A percentile compares a stretch with the other conserved stretches of the same genome.
Conservation (phyloP, 2,113 vertebrate genomes). For the Strix uralensis region DNA sequence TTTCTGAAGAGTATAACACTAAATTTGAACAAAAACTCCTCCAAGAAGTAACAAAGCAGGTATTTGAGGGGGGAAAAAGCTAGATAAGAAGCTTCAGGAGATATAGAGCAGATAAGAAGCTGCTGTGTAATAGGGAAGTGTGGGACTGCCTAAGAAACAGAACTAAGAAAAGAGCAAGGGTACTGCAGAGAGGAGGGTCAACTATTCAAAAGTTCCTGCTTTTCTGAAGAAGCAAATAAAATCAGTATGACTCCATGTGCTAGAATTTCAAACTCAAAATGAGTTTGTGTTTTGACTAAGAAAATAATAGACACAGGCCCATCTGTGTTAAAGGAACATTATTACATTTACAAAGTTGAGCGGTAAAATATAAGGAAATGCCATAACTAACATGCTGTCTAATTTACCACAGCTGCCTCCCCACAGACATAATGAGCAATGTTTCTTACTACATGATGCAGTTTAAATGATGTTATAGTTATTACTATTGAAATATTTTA, state of each 20-base stretch:
- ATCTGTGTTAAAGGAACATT: neutral
- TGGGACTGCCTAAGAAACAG: neutral
- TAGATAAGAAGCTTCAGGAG: neutral
- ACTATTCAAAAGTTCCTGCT: neutral
- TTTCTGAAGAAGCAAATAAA: neutral
- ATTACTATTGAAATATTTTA: neutral
- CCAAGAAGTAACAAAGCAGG: neutral
- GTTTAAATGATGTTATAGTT: neutral
- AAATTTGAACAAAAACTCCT: neutral
- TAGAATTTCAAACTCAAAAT: neutral
- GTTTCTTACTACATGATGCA: neutral
- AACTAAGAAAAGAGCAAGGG: neutral
- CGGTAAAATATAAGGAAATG: neutral
- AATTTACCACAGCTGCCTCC: neutral
- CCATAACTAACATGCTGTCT: neutral
- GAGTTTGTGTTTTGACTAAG: neutral
- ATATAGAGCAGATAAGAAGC: neutral
- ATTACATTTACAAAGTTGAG: neutral
- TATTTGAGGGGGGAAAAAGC: rapidly evolving
- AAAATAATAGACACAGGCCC: neutral
- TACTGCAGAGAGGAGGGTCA: neutral
- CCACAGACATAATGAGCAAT: neutral
- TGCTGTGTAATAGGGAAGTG: neutral
- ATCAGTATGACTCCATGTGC: neutral
- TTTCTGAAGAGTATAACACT: neutral